A percentile compares a stretch with the other conserved stretches of the same genome.
These are phyloP conservation scores for Aix galericulata DNA, from an alignment of 2,113 vertebrate genomes.

Conservation along the genomic window DNA sequence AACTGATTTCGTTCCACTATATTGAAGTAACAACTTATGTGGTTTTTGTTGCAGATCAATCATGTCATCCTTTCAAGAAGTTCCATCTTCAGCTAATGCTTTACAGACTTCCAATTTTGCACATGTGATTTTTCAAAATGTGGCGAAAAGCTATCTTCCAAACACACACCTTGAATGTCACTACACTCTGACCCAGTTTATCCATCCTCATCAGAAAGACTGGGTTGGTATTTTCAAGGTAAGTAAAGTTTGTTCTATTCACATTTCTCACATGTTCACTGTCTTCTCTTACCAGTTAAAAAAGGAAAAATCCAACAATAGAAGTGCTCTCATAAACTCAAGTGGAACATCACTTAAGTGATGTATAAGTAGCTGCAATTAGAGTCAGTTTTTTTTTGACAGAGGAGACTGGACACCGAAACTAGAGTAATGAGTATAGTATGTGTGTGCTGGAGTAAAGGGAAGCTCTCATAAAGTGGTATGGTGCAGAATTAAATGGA, in stretches of 20 bases:
- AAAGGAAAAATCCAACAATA: neutral
- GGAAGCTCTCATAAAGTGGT: neutral
- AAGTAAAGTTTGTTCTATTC: slow-evolving; percentile 32
- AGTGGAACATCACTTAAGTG: neutral
- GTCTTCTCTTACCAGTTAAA: neutral
- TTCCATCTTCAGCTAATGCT: slow-evolving; percentile 75
- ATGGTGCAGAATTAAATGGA: neutral
- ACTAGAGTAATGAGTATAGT: neutral
- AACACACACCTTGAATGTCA: slow-evolving; percentile 94
- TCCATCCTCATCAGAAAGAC: slow-evolving; percentile 93
- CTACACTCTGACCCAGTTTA: slow-evolving; percentile 94
- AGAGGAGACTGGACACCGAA: neutral
- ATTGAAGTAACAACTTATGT: neutral
- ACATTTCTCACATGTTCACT: neutral
- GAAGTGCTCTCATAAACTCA: neutral
- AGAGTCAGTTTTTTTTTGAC: neutral
- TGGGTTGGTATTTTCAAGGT: slow-evolving; percentile 99
- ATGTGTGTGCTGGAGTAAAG: neutral
- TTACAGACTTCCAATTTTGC: slow-evolving; percentile 98
- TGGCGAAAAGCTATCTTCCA: slow-evolving; percentile 96
- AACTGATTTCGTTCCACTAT: neutral
- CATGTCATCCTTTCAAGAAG: slow-evolving; percentile 89
- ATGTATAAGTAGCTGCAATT: neutral
- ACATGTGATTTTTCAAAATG: slow-evolving; percentile 98
- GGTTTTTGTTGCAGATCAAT: slow-evolving; percentile 76